These are phyloP conservation scores for Oncorhynchus nerka DNA, from an alignment of 2,113 vertebrate genomes.

Conservation along the genomic window DNA sequence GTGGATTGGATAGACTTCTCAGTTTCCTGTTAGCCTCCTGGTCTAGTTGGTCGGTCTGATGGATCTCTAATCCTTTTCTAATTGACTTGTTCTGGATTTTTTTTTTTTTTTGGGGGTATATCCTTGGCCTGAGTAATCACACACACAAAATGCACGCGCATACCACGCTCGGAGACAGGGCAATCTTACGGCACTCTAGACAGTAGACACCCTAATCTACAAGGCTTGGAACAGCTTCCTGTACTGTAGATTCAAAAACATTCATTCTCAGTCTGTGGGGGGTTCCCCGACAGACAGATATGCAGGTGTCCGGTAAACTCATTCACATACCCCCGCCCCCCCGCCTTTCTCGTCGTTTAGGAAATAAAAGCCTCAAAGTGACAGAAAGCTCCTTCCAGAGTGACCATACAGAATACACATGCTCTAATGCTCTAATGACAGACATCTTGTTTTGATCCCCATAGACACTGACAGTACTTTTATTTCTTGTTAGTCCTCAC, in stretches of 20 bases:
- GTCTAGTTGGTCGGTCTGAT: constrained; percentile 19
- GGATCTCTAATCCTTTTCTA: constrained; percentile 65
- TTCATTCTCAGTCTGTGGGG: background rate
- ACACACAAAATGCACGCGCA: background rate
- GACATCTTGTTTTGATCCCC: constrained; percentile 7
- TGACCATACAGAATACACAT: constrained; percentile 16
- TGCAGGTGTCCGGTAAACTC: constrained; percentile 4
- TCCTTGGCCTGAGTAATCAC: constrained; percentile 9
- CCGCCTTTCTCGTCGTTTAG: constrained; percentile 23
- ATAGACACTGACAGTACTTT: background rate
- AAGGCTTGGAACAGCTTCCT: background rate
- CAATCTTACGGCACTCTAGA: background rate
- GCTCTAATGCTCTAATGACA: constrained; percentile 33
- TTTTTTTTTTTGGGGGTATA: background rate
- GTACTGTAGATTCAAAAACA: constrained; percentile 2
- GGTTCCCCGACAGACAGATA: background rate
- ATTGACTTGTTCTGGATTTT: constrained; percentile 53
- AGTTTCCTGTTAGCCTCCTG: constrained; percentile 21
- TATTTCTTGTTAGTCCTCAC: constrained; percentile 29
- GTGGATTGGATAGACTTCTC: constrained; percentile 34
- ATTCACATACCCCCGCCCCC: background rate
- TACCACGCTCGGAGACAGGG: no score
- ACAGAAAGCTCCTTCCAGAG: constrained; percentile 26
- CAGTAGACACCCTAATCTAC: background rate
- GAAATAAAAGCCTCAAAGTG: constrained; percentile 67